Percentiles rank a stretch among this genome's conserved stretches.
phyloP scores from a whole-genome alignment of 2,888 invertebrate species.

The Marasmarcha lunaedactyla region DNA sequence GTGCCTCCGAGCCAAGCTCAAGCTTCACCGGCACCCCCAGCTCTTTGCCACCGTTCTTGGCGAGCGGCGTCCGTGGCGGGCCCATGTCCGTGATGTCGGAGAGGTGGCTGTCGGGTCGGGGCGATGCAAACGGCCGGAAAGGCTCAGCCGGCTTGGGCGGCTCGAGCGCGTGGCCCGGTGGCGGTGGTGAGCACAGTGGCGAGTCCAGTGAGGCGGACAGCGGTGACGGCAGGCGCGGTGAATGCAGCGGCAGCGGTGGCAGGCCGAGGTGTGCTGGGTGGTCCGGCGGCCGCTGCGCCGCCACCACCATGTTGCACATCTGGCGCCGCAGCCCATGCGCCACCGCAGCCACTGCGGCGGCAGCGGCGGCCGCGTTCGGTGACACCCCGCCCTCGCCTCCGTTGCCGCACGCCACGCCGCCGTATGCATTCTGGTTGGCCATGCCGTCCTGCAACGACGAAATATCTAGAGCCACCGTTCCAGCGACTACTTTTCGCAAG shows the following conservation, averaged over 20 bases:
- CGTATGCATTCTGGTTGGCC: conserved; percentile 66
- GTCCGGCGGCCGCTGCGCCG: conserved; percentile 50
- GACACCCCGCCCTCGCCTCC: conserved; percentile 67
- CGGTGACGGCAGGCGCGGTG: conserved; percentile 64
- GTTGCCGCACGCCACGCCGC: conserved; percentile 66
- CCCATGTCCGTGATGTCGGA: conserved; percentile 68
- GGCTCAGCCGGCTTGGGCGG: conserved; percentile 59
- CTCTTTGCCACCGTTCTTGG: conserved; percentile 49
- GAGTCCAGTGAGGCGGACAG: conserved; percentile 72
- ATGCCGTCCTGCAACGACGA: conserved; percentile 72
- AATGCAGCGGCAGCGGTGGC: conserved; percentile 47
- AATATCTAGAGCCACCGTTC: conserved; percentile 19
- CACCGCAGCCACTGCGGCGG: conserved; percentile 88
- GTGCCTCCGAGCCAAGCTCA: conserved; percentile 74
- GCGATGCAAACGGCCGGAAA: conserved; percentile 71
- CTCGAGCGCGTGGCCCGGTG: conserved; percentile 76
- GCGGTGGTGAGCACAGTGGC: conserved; percentile 73
- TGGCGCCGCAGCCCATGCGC: conserved; percentile 88
- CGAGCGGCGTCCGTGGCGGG: conserved; percentile 47
- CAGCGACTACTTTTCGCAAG: too few relatives aligned
- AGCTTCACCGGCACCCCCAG: conserved; percentile 76
- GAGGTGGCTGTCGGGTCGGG: conserved; percentile 72
- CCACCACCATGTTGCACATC: conserved; percentile 86
- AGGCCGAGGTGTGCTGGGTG: conserved; percentile 61
- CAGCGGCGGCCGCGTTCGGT: conserved; percentile 79